Evolutionary conservation across 2,888 invertebrate genomes (phyloP).

Genomic region (Tridacna crocea): DNA sequence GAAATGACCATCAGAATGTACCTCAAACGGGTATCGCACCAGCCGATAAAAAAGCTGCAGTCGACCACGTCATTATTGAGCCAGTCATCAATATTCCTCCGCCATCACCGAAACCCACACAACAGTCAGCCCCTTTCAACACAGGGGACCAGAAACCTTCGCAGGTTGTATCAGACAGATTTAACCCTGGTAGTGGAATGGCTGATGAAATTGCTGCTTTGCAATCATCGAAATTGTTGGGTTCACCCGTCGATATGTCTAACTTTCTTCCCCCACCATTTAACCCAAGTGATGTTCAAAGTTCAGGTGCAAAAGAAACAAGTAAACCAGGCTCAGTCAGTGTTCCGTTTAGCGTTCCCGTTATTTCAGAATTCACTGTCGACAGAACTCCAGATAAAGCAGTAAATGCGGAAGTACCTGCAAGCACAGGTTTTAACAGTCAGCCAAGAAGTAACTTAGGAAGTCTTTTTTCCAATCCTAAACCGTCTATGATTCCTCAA

Average conservation of each 20-base stretch:
- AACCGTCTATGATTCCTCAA: too few relatives aligned
- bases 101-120: neutral
- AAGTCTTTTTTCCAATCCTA: neutral
- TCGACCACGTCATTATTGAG: constrained; percentile 1
- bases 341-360: neutral
- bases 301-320: neutral
- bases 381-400: neutral
- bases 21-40: neutral
- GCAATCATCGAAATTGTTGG: constrained; percentile 25
- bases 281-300: neutral
- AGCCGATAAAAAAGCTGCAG: neutral
- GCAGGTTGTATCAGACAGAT: neutral
- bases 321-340: neutral
- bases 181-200: constrained; percentile 46
- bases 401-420: neutral
- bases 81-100: neutral
- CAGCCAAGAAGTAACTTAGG: neutral
- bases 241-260: constrained; percentile 47
- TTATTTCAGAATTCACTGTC: neutral
- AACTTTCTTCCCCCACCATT: constrained; percentile 43
- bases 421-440: neutral
- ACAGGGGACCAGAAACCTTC: neutral
- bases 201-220: constrained; percentile 43
- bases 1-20: neutral
- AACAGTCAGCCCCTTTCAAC: neutral